Evolutionary conservation across 2,113 vertebrate species (phyloP), one percentile per base, ranked within the genome.

Genomic region (Gopherus flavomarginatus): DNA sequence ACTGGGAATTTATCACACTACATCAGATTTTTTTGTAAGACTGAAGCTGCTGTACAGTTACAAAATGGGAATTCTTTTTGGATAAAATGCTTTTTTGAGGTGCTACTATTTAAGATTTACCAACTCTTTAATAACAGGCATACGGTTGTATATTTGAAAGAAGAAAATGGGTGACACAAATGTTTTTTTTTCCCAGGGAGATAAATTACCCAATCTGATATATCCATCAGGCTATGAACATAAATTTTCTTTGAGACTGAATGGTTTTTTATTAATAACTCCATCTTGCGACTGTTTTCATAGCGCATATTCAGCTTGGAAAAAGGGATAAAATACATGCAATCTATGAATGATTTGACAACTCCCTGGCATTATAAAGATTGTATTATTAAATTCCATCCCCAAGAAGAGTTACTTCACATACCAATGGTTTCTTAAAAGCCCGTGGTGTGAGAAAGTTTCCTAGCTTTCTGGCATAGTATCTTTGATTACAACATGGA

Each of bases 391-490:
- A 94, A 94, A 97, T 96, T 96, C 31, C 9, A 97, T 96, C 92
- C 78, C 50, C 59, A 85, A 75, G 57, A 94, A 92, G 49, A 90
- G 38, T 94, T 87, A 72, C 84, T 98, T 97, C 88, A 97, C 49
- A 87, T 97, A 89, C 65, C 90, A 95, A n/a, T 62, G 72, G 49
- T 86, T 97, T 97, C 93, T 97, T 97, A 97, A 97, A 96, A 97
- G 84, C 6, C 80, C 85, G 0, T 93, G 54, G 44, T 95, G 90
- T 95, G 87, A 96, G 96, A 94, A 19, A 91, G 27, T 96, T 97
- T 72, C 42, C 87, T 96, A 89, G 79, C 79, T 85, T 94, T 97
- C 65, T 95, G 38, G 57, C 91, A 72, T 53, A 84, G 85, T 47
- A 92, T 80, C 12, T 97, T 80, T 95, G 92, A 95, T 96, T 96